Conservation (phyloP, 2,113 vertebrate species). For the Paratilapia polleni region DNA sequence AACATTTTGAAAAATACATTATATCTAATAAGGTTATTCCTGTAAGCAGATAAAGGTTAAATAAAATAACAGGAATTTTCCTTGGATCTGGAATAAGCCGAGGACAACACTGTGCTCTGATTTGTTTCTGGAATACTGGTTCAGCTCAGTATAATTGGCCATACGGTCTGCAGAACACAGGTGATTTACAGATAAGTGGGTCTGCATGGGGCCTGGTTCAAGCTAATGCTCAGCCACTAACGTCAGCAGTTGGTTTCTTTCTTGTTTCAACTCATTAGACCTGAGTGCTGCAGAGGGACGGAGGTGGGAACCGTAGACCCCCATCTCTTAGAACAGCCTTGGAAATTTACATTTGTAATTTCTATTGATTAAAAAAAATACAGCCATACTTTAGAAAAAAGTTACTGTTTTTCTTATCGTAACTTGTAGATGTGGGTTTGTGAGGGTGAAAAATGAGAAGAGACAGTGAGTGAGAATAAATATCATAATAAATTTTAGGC, state of each 20-base stretch:
- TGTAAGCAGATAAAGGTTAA: slow-evolving; percentile 60
- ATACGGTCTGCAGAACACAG: slow-evolving; percentile 61
- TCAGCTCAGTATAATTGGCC: slow-evolving; percentile 69
- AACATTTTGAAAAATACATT: slow-evolving; percentile 66
- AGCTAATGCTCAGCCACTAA: slow-evolving; percentile 62
- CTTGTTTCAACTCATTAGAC: slow-evolving; percentile 67
- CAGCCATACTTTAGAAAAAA: slow-evolving; percentile 9
- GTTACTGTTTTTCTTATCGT: not conserved
- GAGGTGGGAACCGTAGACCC: not conserved
- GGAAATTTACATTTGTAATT: slow-evolving; percentile 4
- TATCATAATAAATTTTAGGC: slow-evolving; percentile 54
- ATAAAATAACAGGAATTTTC: slow-evolving; percentile 70
- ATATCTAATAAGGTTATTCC: slow-evolving; percentile 58
- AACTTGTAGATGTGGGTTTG: slow-evolving; percentile 11
- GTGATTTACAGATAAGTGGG: slow-evolving; percentile 77
- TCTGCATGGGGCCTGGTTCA: slow-evolving; percentile 73
- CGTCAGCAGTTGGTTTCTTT: slow-evolving; percentile 61
- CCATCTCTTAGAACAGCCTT: not conserved
- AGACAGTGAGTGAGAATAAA: slow-evolving; percentile 57
- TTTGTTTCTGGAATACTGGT: slow-evolving; percentile 67
- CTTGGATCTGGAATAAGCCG: slow-evolving; percentile 52
- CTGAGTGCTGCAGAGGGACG: slow-evolving; percentile 11
- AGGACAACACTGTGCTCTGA: slow-evolving; percentile 58
- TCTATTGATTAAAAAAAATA: not conserved
- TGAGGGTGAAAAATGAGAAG: slow-evolving; percentile 45